Conservation (phyloP, 2,797 vertebrate species). For the Crenichthys baileyi region DNA sequence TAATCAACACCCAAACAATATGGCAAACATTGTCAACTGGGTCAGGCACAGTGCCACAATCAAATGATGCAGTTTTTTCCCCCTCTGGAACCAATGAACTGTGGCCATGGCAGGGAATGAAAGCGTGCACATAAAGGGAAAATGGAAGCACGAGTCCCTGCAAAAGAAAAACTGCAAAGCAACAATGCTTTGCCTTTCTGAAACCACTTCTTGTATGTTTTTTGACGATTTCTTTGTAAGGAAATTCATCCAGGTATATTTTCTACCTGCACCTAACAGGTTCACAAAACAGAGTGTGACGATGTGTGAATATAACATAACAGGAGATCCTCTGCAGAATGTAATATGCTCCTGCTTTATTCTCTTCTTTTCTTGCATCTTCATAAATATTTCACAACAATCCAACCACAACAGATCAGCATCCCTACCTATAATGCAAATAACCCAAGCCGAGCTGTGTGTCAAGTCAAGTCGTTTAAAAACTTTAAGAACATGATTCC, state of each 20-base stretch:
- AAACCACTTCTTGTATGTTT: neutral
- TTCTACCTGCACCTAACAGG: neutral
- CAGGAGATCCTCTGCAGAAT: slow-evolving; percentile 2
- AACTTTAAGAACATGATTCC: no score
- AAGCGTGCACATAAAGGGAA: slow-evolving; percentile 10
- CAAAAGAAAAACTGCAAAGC: neutral
- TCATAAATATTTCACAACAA: neutral
- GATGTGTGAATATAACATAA: neutral
- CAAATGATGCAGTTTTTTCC: slow-evolving; percentile 47
- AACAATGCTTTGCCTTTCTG: slow-evolving; percentile 1
- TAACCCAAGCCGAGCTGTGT: neutral
- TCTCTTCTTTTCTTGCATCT: neutral
- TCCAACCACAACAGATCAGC: neutral
- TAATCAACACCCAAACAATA: slow-evolving; percentile 80
- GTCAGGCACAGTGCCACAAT: slow-evolving; percentile 65
- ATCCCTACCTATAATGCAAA: neutral
- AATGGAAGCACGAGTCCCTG: neutral
- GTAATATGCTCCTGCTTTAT: neutral
- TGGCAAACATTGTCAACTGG: slow-evolving; percentile 73
- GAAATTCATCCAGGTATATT: slow-evolving; percentile 5
- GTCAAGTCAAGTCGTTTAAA: neutral
- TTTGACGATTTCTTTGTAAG: neutral
- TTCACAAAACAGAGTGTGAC: neutral
- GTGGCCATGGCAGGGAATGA: slow-evolving; percentile 43
- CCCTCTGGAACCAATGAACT: slow-evolving; percentile 57